phyloP scores from a whole-genome alignment of 2,888 invertebrate species.

The Volucella inflata region DNA sequence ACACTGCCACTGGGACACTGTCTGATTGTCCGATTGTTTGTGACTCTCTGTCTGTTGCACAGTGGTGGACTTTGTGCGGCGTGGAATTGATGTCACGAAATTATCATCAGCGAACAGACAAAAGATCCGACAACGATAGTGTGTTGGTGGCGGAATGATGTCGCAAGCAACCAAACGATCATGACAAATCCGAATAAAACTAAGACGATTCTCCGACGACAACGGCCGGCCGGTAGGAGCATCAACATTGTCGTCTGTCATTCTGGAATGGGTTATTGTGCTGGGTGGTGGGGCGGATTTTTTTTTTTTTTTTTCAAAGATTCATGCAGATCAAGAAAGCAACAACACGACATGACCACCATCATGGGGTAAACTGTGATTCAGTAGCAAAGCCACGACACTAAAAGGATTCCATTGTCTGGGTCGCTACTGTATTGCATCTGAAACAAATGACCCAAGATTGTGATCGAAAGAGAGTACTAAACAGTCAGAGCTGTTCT shows the following conservation, averaged over 20 bases:
- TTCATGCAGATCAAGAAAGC: constrained; percentile 66
- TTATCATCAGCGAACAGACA: constrained; percentile 78
- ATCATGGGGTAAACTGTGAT: constrained; percentile 51
- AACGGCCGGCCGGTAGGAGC: constrained; percentile 31
- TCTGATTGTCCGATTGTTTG: too few species aligned
- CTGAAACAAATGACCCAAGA: constrained; percentile 75
- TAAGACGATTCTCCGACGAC: constrained; percentile 49
- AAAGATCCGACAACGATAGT: constrained; percentile 77
- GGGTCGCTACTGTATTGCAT: constrained; percentile 63
- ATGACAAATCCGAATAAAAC: constrained; percentile 73
- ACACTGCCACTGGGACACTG: constrained; percentile 34
- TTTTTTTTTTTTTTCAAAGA: constrained; percentile 30
- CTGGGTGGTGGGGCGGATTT: constrained; percentile 56
- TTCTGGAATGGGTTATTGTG: constrained; percentile 74
- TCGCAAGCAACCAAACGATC: constrained; percentile 60
- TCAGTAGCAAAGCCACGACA: constrained; percentile 73
- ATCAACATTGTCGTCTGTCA: constrained; percentile 73
- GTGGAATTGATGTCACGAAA: constrained; percentile 80
- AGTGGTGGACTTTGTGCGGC: constrained; percentile 70
- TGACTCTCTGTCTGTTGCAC: constrained; percentile 49
- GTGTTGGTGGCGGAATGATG: constrained; percentile 55
- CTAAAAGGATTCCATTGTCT: constrained; percentile 78
- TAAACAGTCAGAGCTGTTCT: not conserved
- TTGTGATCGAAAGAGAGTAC: constrained; percentile 60
- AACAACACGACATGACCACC: constrained; percentile 71